Evolutionary conservation across 2,888 invertebrate genomes (phyloP).

Genomic region (Stenolophus ochropezus): DNA sequence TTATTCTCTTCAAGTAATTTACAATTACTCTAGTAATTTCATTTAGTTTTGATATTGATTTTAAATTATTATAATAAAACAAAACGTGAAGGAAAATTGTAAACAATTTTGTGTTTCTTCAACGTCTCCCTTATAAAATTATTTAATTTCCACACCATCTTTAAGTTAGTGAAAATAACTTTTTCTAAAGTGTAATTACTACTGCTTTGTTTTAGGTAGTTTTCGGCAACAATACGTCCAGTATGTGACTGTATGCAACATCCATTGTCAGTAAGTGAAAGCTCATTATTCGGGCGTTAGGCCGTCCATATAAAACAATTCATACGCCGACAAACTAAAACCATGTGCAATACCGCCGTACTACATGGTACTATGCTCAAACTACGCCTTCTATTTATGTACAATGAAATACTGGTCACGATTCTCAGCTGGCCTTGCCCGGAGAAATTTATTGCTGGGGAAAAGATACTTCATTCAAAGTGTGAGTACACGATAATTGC

Average conservation of each 20-base stretch:
- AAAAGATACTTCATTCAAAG: neutral
- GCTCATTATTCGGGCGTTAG: conserved; percentile 36
- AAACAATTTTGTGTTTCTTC: no score
- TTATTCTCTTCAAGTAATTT: no score
- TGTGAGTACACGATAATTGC: neutral
- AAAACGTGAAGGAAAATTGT: no score
- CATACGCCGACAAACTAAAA: neutral
- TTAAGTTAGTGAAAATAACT: no score
- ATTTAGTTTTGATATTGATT: no score
- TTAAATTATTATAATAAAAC: no score
- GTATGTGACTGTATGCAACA: conserved; percentile 22
- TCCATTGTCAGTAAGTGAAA: conserved; percentile 53
- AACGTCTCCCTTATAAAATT: no score
- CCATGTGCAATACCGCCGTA: conserved; percentile 3
- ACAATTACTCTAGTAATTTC: no score
- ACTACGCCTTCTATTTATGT: conserved; percentile 9
- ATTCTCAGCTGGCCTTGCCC: neutral
- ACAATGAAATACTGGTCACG: conserved; percentile 9
- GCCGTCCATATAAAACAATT: conserved; percentile 51
- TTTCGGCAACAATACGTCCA: neutral
- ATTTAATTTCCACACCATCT: no score
- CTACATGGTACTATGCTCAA: neutral
- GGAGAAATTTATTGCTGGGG: conserved; percentile 1
- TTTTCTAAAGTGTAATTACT: no score
- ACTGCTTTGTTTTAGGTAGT: no score